These are phyloP conservation scores for Clarias fuscus DNA, from an alignment of 2,797 vertebrate genomes.

Conservation along the genomic window DNA sequence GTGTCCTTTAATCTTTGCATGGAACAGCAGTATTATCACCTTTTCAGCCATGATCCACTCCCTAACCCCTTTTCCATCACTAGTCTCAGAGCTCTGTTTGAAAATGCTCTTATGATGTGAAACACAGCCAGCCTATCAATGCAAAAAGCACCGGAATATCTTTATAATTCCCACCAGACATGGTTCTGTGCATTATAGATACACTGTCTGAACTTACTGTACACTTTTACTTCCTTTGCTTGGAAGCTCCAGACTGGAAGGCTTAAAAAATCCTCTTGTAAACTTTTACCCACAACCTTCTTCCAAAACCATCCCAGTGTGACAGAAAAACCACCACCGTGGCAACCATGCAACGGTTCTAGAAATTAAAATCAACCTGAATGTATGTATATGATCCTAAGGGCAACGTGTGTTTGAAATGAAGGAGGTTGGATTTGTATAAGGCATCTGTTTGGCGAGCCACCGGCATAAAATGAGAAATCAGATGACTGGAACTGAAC, in stretches of 20 bases:
- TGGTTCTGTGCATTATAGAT: background rate
- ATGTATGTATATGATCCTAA: background rate
- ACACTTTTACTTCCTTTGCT: background rate
- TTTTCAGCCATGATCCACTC: background rate
- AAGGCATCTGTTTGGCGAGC: background rate
- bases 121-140: background rate
- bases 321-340: background rate
- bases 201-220: background rate
- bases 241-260: background rate
- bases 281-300: background rate
- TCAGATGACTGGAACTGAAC: background rate
- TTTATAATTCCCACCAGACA: background rate
- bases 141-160: background rate
- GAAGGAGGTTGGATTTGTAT: background rate
- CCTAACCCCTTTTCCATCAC: background rate
- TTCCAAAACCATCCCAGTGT: background rate
- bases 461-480: background rate
- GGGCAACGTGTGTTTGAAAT: background rate
- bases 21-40: background rate
- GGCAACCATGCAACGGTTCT: no score
- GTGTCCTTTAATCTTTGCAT: background rate
- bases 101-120: background rate
- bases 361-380: background rate
- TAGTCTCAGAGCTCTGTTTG: background rate
- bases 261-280: background rate